Evolutionary conservation across 2,113 vertebrate genomes (phyloP).

Genomic region (Ciconia stormi): DNA sequence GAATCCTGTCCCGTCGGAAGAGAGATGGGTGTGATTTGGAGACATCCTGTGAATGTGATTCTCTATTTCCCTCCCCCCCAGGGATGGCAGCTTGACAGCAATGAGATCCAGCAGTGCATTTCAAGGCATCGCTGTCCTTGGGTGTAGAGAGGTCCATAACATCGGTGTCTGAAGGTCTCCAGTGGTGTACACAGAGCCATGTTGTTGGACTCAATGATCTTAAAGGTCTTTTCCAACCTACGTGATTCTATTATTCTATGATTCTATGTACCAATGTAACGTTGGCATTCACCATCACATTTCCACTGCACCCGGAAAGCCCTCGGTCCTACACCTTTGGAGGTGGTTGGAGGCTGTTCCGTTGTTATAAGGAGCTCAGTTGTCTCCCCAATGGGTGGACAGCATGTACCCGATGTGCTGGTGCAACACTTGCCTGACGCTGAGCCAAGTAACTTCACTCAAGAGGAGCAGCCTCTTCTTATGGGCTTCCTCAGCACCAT

Average conservation of each 20-base stretch:
- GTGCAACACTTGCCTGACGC: not conserved
- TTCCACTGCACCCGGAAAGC: not conserved
- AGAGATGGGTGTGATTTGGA: not conserved
- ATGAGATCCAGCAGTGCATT: not conserved
- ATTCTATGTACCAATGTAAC: not conserved
- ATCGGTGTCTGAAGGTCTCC: not conserved
- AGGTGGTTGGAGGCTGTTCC: not conserved
- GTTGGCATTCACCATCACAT: fast-evolving
- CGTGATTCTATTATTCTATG: not conserved
- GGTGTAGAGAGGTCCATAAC: not conserved
- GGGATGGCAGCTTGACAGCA: not conserved
- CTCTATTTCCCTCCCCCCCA: not conserved
- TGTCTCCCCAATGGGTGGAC: not conserved
- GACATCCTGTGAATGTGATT: not conserved
- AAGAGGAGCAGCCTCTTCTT: not conserved
- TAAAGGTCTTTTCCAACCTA: not conserved
- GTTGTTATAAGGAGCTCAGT: not conserved
- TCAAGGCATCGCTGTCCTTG: not conserved
- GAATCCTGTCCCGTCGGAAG: not conserved
- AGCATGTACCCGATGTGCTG: not conserved
- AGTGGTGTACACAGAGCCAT: not conserved
- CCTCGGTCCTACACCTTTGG: not conserved
- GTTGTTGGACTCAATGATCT: not conserved
- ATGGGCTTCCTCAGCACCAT: not conserved
- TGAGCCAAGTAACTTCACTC: not conserved